A percentile compares a stretch with the other conserved stretches of the same genome.
Evolutionary conservation across 2,888 invertebrate genomes (phyloP).

Genomic region (Strigamia transsilvanica): DNA sequence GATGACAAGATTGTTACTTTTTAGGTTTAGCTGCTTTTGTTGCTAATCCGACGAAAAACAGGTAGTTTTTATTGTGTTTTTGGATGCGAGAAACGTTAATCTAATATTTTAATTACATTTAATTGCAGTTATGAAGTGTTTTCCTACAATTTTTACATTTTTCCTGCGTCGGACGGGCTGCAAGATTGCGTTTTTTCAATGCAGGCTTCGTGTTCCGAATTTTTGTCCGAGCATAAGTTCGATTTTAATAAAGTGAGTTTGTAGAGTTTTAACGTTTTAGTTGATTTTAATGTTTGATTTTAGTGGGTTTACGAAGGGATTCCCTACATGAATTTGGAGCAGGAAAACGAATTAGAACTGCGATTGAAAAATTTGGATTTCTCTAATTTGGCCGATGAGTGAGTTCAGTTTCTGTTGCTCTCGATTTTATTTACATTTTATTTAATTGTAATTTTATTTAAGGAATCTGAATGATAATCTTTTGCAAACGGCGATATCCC

Average conservation of each 20-base stretch:
- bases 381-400: not conserved
- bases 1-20: too few species aligned
- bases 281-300: conserved; percentile 56
- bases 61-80: conserved; percentile 64
- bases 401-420: not conserved
- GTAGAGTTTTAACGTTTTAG: not conserved
- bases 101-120: not conserved
- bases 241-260: conserved; percentile 78
- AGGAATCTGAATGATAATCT: conserved; percentile 60
- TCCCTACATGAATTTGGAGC: conserved; percentile 70
- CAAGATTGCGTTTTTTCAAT: conserved; percentile 72
- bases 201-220: conserved; percentile 73
- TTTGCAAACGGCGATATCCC: conserved; percentile 60
- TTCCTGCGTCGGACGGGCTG: conserved; percentile 72
- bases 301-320: conserved; percentile 76
- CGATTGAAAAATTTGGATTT: not conserved
- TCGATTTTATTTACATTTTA: not conserved
- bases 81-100: not conserved
- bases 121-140: conserved; percentile 63
- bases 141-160: conserved; percentile 75
- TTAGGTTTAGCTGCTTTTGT: conserved; percentile 73
- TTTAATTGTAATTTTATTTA: not conserved
- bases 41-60: conserved; percentile 69
- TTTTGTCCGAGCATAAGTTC: conserved; percentile 67
- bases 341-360: conserved; percentile 59